These are phyloP conservation scores for Dendroctonus valens DNA, from an alignment of 1,140 invertebrate species.

Conservation along the genomic window DNA sequence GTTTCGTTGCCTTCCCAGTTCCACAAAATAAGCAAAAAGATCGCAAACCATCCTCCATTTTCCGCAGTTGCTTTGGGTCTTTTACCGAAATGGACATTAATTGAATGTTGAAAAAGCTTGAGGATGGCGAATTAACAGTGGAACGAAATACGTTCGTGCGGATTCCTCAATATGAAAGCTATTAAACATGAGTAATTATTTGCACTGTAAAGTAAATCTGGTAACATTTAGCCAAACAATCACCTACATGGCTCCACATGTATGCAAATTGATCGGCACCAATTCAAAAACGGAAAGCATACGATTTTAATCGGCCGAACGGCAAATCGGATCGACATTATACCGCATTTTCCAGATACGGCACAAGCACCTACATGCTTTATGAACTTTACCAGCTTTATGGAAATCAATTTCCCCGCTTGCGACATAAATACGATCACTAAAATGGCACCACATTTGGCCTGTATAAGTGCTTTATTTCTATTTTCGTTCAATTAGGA, in stretches of 20 bases:
- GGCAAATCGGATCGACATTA: slow-evolving; percentile 16
- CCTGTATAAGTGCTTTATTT: slow-evolving; percentile 25
- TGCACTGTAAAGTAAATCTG: too few species aligned
- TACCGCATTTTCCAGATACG: slow-evolving; percentile 22
- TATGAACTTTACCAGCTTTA: slow-evolving; percentile 27
- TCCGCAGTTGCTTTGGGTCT: too few species aligned
- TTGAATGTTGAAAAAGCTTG: too few species aligned
- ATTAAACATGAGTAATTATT: too few species aligned
- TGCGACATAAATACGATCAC: slow-evolving; percentile 23
- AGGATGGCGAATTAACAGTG: too few species aligned
- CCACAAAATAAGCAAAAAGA: too few species aligned
- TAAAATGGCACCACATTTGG: slow-evolving; percentile 17
- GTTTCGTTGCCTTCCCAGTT: too few species aligned
- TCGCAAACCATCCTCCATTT: too few species aligned
- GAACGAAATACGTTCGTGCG: too few species aligned
- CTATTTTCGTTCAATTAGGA: slow-evolving; percentile 22
- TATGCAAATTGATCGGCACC: slow-evolving; percentile 4
- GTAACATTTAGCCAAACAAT: too few species aligned
- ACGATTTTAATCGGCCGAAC: slow-evolving; percentile 12
- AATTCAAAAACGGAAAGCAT: slow-evolving; percentile 22
- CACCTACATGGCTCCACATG: not conserved
- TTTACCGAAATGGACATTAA: too few species aligned
- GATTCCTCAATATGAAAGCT: too few species aligned
- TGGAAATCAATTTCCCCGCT: slow-evolving; percentile 31
- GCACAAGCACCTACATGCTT: slow-evolving; percentile 22